phyloP scores from a whole-genome alignment of 2,113 vertebrate species.

The Ophthalmolycus amberensis region DNA sequence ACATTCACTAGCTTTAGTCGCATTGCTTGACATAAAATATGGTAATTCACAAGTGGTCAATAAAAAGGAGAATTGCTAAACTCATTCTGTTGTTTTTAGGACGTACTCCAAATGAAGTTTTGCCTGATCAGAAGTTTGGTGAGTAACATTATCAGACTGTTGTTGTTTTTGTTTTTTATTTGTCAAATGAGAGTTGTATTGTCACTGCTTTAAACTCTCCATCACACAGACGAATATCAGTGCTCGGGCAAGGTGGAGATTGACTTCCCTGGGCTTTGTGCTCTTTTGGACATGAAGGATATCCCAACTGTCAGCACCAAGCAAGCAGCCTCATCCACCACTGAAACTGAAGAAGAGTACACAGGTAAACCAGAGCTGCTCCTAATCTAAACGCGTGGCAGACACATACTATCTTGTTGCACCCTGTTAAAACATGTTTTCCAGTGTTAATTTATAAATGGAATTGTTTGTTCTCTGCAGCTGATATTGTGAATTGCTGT shows the following conservation, averaged over 20 bases:
- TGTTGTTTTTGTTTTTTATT: neutral
- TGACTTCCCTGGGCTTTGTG: conserved; percentile 85
- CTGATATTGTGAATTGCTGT: neutral
- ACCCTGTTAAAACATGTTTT: neutral
- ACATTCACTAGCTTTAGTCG: neutral
- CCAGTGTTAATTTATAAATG: neutral
- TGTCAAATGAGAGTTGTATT: neutral
- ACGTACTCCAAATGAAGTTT: conserved; percentile 6
- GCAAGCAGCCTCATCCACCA: conserved; percentile 14
- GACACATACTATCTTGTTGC: neutral
- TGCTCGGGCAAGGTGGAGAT: conserved; percentile 83
- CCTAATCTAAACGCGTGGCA: neutral
- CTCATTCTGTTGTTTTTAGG: conserved; percentile 45
- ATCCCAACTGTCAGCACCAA: conserved; percentile 78
- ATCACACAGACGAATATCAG: conserved; percentile 84
- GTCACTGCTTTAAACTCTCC: conserved; percentile 12
- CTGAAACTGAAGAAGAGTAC: conserved; percentile 41
- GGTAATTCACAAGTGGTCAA: neutral
- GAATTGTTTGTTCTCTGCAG: neutral
- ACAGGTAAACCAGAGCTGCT: conserved; percentile 50
- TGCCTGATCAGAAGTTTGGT: conserved; percentile 59
- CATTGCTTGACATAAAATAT: neutral
- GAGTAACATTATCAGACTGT: conserved; percentile 21
- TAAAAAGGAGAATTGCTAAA: neutral
- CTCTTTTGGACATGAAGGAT: conserved; percentile 74